These are phyloP conservation scores for Psilopogon haemacephalus DNA, from an alignment of 2,113 vertebrate genomes.

Conservation along the genomic window DNA sequence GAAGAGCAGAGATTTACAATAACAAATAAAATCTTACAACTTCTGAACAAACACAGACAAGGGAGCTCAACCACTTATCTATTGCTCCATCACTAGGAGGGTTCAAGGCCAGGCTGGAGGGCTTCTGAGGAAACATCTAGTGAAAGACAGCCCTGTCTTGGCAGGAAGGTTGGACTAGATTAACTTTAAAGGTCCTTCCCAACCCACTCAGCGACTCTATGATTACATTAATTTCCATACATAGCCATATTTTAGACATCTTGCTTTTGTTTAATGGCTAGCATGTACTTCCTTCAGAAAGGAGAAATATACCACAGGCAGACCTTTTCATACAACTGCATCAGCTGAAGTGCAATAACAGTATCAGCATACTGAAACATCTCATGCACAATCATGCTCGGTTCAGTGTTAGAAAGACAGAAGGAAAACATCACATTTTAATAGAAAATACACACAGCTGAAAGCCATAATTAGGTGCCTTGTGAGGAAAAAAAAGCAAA, in stretches of 20 bases:
- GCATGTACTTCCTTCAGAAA: background rate
- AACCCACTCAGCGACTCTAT: background rate
- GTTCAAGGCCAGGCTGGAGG: accelerated
- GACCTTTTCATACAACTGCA: background rate
- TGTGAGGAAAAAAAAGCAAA: background rate
- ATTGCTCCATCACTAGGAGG: background rate
- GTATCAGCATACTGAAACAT: background rate
- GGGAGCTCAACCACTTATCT: background rate
- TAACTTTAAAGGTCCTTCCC: background rate
- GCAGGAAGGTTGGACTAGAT: background rate
- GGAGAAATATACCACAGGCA: background rate
- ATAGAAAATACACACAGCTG: background rate
- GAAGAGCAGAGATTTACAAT: background rate
- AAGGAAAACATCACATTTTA: background rate
- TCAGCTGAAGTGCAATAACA: background rate
- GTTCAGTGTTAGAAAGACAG: background rate
- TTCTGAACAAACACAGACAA: background rate
- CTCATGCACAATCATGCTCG: background rate
- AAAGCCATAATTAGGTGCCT: background rate
- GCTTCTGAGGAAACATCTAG: background rate
- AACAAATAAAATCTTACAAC: background rate
- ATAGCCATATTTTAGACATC: background rate
- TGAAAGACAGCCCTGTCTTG: background rate
- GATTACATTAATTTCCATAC: background rate
- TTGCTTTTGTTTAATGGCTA: background rate